phyloP scores from a whole-genome alignment of 2,888 invertebrate genomes.

The Acrobasis consociella region DNA sequence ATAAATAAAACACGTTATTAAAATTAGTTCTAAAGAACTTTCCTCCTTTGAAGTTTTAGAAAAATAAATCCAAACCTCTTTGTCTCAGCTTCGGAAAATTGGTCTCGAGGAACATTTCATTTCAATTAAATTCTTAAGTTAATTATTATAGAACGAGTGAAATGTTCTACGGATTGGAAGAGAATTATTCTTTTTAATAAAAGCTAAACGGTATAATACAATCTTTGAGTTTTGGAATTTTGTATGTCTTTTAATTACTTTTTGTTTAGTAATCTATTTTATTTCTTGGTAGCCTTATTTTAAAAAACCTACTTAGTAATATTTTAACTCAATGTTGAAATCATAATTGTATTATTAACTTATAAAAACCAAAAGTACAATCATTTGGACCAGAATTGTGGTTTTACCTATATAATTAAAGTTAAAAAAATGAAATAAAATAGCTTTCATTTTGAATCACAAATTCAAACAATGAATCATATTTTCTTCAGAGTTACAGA shows the following conservation, averaged over 20 bases:
- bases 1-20: neutral
- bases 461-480: too few species aligned
- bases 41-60: neutral
- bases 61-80: constrained; percentile 1
- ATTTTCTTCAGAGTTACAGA: too few species aligned
- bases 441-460: too few species aligned
- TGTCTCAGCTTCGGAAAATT: neutral
- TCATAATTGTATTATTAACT: too few species aligned
- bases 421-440: too few species aligned
- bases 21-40: neutral
- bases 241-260: neutral
- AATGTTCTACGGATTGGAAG: constrained; percentile 2
- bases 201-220: neutral
- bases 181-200: neutral
- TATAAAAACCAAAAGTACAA: too few species aligned
- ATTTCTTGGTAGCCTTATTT: neutral
- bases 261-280: too few species aligned
- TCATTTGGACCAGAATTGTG: too few species aligned
- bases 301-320: too few species aligned
- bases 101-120: neutral
- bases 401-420: too few species aligned
- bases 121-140: neutral
- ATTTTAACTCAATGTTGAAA: too few species aligned
- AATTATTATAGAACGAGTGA: neutral
- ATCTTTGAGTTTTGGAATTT: neutral